Evolutionary conservation across 2,888 invertebrate genomes (phyloP).

Genomic region (Dorcus hopei): DNA sequence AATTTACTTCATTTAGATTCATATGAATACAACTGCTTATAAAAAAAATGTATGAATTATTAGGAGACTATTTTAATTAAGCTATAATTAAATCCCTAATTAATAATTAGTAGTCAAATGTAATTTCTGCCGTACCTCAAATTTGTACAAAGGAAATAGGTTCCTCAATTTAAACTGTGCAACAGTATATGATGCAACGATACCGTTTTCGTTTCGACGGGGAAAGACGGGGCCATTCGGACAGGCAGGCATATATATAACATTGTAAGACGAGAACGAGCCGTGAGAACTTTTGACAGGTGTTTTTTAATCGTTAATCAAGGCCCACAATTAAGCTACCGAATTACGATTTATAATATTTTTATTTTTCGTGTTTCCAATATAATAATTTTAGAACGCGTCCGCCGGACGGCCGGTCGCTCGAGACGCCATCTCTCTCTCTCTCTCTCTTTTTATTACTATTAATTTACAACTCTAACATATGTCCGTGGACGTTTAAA

Average conservation of each 20-base stretch:
- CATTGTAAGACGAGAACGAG: slow-evolving; percentile 30
- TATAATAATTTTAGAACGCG: slow-evolving; percentile 1
- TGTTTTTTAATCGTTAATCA: slow-evolving; percentile 44
- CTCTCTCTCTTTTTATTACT: not conserved
- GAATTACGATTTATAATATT: slow-evolving; percentile 31
- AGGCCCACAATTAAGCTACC: slow-evolving; percentile 45
- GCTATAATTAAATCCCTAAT: too few relatives aligned
- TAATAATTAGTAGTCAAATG: too few relatives aligned
- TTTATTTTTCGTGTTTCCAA: not conserved
- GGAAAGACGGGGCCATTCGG: not conserved
- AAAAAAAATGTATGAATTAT: too few relatives aligned
- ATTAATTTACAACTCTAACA: not conserved
- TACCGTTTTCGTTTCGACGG: slow-evolving; percentile 2
- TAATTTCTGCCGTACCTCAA: slow-evolving; percentile 4
- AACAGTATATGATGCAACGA: not conserved
- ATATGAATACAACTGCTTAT: too few relatives aligned
- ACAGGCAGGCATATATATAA: not conserved
- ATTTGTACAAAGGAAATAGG: slow-evolving; percentile 1
- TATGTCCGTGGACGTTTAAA: too few relatives aligned
- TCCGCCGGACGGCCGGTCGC: not conserved
- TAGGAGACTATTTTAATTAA: too few relatives aligned
- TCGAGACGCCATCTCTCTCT: not conserved
- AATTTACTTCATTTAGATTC: too few relatives aligned
- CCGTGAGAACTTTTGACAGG: slow-evolving; percentile 47
- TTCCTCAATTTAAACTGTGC: slow-evolving; percentile 2